A percentile compares a stretch with the other conserved stretches of the same genome.
Conservation (phyloP, 2,797 vertebrate species). For the Ibycter americanus region DNA sequence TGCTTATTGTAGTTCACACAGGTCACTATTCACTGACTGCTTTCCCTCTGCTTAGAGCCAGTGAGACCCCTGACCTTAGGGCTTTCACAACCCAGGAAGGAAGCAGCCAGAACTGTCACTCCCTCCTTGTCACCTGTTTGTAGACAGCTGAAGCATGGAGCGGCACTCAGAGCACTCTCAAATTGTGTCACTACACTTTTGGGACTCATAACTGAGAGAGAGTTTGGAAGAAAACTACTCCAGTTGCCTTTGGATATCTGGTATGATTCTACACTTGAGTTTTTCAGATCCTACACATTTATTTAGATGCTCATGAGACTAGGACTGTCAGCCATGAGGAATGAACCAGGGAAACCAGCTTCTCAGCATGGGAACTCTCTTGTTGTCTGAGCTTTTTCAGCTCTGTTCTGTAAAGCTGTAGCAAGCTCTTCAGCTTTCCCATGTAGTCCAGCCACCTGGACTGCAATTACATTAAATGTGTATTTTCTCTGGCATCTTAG, state of each 20-base stretch:
- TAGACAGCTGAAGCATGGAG: not conserved
- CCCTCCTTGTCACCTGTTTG: not conserved
- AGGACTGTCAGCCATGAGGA: not conserved
- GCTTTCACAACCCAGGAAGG: not conserved
- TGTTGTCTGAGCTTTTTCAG: not conserved
- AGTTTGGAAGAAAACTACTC: not conserved
- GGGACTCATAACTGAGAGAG: not conserved
- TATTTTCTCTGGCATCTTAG: not conserved
- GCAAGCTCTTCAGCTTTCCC: not conserved
- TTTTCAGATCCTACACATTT: not conserved
- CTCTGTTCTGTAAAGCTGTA: not conserved
- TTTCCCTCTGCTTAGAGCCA: not conserved
- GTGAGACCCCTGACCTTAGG: not conserved
- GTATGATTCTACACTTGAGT: not conserved
- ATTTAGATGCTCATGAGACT: not conserved
- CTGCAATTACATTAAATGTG: not conserved
- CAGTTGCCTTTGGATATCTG: not conserved
- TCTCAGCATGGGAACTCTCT: not conserved
- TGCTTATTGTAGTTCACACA: not conserved
- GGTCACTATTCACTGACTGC: not conserved
- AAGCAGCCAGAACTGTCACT: not conserved
- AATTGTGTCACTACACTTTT: not conserved
- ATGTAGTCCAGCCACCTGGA: not conserved
- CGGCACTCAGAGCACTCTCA: rapidly evolving
- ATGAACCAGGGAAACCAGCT: not conserved